Percentiles rank a stretch among this genome's conserved stretches.
These are phyloP conservation scores for Muntiacus reevesi DNA, from an alignment of 2,113 vertebrate species.

Conservation along the genomic window DNA sequence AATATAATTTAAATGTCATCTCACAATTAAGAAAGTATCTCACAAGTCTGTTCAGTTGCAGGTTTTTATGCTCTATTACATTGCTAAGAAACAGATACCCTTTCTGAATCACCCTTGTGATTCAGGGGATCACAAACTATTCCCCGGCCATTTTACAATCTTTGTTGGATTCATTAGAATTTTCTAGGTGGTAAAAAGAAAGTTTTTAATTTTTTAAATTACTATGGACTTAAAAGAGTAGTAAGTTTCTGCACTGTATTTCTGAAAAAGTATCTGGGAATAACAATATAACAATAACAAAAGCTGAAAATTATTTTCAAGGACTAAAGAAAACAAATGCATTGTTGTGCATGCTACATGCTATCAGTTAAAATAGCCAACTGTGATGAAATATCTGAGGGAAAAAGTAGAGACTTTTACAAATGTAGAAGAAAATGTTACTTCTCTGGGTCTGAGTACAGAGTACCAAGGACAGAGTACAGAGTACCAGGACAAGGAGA, in stretches of 20 bases:
- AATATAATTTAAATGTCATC: background rate
- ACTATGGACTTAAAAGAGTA: background rate
- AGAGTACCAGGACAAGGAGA: background rate
- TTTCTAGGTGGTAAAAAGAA: background rate
- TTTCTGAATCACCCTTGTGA: background rate
- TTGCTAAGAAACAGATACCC: background rate
- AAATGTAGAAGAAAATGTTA: slow-evolving; percentile 11
- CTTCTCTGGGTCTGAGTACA: background rate
- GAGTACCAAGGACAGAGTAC: background rate
- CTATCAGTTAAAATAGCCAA: background rate
- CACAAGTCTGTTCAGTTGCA: background rate
- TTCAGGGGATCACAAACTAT: background rate
- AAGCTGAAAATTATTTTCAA: background rate
- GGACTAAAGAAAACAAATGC: background rate
- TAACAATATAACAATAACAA: background rate
- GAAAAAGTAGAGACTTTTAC: background rate
- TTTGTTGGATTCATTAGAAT: background rate
- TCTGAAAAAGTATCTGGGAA: background rate
- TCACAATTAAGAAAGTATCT: background rate
- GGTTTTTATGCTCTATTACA: background rate
- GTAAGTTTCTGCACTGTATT: background rate
- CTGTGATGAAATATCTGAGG: background rate
- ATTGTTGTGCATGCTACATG: background rate
- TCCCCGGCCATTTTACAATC: background rate
- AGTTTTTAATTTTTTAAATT: background rate